Conservation (phyloP, 2,113 vertebrate species). For the Myotis davidii region DNA sequence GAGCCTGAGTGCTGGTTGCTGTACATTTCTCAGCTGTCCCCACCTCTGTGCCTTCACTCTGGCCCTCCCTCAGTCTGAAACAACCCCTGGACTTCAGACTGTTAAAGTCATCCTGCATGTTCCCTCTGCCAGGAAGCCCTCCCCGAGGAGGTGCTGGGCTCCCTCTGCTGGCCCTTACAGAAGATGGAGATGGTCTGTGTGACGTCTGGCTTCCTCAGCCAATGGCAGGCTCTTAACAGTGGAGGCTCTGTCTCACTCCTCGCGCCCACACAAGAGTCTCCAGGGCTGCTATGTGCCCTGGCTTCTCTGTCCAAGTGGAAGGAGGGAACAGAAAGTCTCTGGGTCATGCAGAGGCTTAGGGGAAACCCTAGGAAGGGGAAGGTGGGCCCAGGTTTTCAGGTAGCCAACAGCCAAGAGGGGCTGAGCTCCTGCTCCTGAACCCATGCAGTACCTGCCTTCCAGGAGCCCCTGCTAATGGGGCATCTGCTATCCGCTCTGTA, state of each 20-base stretch:
- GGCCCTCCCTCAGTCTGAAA: not conserved
- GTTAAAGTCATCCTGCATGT: not conserved
- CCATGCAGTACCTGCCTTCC: not conserved
- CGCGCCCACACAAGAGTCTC: not conserved
- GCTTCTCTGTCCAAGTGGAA: not conserved
- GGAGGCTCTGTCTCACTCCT: not conserved
- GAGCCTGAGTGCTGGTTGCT: not conserved
- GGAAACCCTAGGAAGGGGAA: not conserved
- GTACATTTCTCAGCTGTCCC: not conserved
- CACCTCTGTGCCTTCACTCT: not conserved
- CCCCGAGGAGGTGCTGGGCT: not conserved
- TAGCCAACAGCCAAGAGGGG: accelerated
- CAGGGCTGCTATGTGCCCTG: no score
- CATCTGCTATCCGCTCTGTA: not conserved
- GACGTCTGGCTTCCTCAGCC: not conserved
- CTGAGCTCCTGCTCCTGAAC: not conserved
- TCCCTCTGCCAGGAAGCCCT: not conserved
- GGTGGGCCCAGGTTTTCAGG: not conserved
- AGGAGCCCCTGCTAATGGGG: not conserved
- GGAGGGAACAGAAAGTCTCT: not conserved
- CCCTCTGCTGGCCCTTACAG: not conserved
- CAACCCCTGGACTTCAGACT: not conserved
- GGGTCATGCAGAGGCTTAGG: not conserved
- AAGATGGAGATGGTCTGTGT: not conserved
- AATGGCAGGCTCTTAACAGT: not conserved